phyloP scores from a whole-genome alignment of 2,797 vertebrate genomes.

The Distichodus sexfasciatus region DNA sequence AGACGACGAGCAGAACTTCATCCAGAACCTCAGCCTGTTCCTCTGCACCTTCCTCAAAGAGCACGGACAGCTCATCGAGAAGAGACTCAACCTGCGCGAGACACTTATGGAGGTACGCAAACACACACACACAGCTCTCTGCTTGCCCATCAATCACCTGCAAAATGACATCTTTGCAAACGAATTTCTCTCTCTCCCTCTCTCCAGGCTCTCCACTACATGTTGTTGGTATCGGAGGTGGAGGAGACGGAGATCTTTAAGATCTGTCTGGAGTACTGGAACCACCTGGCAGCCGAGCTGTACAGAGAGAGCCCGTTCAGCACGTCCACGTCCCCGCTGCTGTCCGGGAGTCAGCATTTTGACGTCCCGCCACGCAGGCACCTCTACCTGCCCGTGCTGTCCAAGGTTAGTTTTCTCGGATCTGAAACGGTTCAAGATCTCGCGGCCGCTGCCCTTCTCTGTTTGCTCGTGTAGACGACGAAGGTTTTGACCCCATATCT shows the following conservation, averaged over 20 bases:
- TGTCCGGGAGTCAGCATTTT: constrained; percentile 93
- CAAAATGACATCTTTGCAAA: background rate
- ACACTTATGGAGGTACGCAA: constrained; percentile 84
- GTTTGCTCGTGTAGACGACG: too few species aligned
- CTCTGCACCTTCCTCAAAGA: constrained; percentile 91
- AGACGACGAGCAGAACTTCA: constrained; percentile 91
- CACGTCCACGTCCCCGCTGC: constrained; percentile 87
- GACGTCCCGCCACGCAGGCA: constrained; percentile 93
- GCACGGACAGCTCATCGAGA: constrained; percentile 86
- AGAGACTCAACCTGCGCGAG: constrained; percentile 84
- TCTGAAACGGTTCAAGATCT: too few species aligned
- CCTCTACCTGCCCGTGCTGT: constrained; percentile 91
- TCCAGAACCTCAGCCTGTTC: constrained; percentile 90
- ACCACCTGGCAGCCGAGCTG: constrained; percentile 93
- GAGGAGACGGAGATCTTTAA: constrained; percentile 98
- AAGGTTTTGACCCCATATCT: background rate
- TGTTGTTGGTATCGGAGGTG: constrained; percentile 95
- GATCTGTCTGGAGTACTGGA: constrained; percentile 97
- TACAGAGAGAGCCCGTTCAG: constrained; percentile 96
- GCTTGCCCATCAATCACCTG: background rate
- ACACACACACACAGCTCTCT: background rate
- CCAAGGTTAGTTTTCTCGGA: constrained; percentile 90
- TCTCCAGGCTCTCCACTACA: constrained; percentile 87
- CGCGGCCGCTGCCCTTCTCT: background rate
- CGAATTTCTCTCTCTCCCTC: too few species aligned